phyloP scores from a whole-genome alignment of 2,888 invertebrate species.

The Sphaerophoria taeniata region DNA sequence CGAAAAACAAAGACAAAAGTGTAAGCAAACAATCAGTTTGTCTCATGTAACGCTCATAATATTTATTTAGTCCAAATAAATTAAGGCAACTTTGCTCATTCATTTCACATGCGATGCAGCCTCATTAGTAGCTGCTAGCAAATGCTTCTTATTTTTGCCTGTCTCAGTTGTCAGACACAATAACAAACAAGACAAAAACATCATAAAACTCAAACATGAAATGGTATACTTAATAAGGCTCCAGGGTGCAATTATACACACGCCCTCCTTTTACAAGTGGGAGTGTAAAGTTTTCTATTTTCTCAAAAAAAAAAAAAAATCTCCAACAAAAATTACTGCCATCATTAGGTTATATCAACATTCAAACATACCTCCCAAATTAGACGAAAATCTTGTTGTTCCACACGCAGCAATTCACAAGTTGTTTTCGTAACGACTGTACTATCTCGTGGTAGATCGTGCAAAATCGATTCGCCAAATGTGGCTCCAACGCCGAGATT shows the following conservation, averaged over 20 bases:
- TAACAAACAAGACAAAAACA: slow-evolving; percentile 12
- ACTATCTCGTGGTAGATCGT: slow-evolving; percentile 88
- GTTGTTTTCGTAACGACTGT: slow-evolving; percentile 89
- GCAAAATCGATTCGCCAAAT: slow-evolving; percentile 90
- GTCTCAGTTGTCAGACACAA: slow-evolving; percentile 18
- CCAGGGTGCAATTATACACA: slow-evolving; percentile 21
- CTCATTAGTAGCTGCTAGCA: slow-evolving; percentile 9
- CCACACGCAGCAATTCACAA: slow-evolving; percentile 89
- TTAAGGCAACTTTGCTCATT: slow-evolving; percentile 2
- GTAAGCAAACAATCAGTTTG: slow-evolving; percentile 13
- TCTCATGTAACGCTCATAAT: slow-evolving; percentile 42
- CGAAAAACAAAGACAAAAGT: slow-evolving; percentile 6
- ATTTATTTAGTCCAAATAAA: slow-evolving; percentile 59
- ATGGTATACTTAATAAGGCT: slow-evolving; percentile 26
- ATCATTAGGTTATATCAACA: slow-evolving; percentile 8
- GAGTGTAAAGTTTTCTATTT: neutral
- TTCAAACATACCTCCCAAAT: slow-evolving; percentile 88
- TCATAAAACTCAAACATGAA: slow-evolving; percentile 37
- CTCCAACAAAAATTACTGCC: slow-evolving; percentile 40
- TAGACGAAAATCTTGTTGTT: slow-evolving; percentile 89
- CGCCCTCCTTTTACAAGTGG: slow-evolving; percentile 51
- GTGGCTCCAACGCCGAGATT: slow-evolving; percentile 89
- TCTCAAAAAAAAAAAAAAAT: neutral
- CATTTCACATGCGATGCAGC: neutral
- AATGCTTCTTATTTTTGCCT: too few relatives aligned